A percentile compares a stretch with the other conserved stretches of the same genome.
These are phyloP conservation scores for Clangula hyemalis DNA, from an alignment of 2,797 vertebrate species.

Conservation along the genomic window DNA sequence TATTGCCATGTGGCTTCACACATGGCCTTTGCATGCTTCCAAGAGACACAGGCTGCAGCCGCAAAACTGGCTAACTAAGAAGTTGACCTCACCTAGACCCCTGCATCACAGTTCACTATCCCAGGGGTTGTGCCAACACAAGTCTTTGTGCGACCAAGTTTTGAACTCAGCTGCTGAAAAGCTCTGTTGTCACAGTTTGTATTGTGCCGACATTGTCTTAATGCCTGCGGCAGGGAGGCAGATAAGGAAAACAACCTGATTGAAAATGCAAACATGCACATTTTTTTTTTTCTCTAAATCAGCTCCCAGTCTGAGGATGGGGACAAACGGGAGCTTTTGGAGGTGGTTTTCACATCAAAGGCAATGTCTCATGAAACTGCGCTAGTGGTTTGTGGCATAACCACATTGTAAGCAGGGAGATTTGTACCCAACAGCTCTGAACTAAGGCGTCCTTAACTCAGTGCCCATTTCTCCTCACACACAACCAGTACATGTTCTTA, in stretches of 20 bases:
- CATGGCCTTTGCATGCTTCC: neutral
- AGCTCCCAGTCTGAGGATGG: neutral
- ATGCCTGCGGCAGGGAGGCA: neutral
- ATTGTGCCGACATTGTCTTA: neutral
- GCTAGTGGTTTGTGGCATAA: neutral
- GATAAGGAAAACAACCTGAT: fast-evolving
- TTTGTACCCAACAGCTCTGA: neutral
- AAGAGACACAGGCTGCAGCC: neutral
- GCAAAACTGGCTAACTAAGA: neutral
- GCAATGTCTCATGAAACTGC: neutral
- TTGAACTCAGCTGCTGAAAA: neutral
- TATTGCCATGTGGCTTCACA: neutral
- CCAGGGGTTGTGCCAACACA: fast-evolving
- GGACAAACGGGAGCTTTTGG: neutral
- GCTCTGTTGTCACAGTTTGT: neutral
- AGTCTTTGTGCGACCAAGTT: neutral
- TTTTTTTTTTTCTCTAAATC: neutral
- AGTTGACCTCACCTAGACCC: neutral
- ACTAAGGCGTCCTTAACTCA: neutral
- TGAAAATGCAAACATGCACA: neutral
- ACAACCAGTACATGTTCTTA: neutral
- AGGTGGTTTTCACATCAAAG: neutral
- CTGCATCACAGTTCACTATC: neutral
- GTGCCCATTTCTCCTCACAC: neutral
- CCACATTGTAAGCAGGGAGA: neutral